Percentiles rank a stretch among this genome's conserved stretches.
phyloP scores from a whole-genome alignment of 53 echinoderm and acorn worm species.

The Glandiceps talaboti region DNA sequence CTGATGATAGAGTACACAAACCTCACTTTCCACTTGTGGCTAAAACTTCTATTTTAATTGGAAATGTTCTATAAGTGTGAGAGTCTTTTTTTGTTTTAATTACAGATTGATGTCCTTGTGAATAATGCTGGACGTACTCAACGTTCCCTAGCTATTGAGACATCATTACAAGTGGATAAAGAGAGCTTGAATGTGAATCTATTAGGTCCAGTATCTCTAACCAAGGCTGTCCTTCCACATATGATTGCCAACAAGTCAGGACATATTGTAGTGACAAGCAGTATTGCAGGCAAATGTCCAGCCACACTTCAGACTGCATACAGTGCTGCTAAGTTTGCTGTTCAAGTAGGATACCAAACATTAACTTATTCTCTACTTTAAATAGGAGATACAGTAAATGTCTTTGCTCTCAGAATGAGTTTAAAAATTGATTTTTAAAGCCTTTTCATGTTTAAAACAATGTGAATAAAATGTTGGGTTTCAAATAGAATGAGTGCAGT shows the following conservation, averaged over 20 bases:
- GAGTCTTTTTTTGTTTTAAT: background rate
- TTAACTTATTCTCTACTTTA: too few species aligned
- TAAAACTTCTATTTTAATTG: too few species aligned
- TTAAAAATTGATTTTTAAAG: too few species aligned
- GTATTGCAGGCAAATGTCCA: slow-evolving; percentile 48
- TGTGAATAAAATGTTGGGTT: too few species aligned
- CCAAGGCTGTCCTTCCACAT: slow-evolving; percentile 59
- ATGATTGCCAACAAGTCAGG: slow-evolving; percentile 49
- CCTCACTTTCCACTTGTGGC: too few species aligned
- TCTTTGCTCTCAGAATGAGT: too few species aligned
- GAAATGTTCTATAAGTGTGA: too few species aligned
- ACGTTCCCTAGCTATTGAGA: slow-evolving; percentile 34
- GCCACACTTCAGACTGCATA: slow-evolving; percentile 48
- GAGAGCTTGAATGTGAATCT: slow-evolving; percentile 51
- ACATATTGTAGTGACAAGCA: slow-evolving; percentile 83
- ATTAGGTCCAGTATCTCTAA: slow-evolving; percentile 60
- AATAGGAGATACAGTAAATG: too few species aligned
- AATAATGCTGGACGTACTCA: slow-evolving; percentile 83
- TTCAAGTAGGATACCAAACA: slow-evolving; percentile 64
- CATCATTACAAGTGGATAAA: slow-evolving; percentile 46
- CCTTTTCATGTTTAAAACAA: too few species aligned
- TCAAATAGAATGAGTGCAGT: too few species aligned
- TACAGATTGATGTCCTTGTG: slow-evolving; percentile 66
- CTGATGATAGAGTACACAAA: too few species aligned
- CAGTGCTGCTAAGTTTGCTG: slow-evolving; percentile 68